Evolutionary conservation across 2,113 vertebrate genomes (phyloP).

Genomic region (Chelonoidis abingdonii): DNA sequence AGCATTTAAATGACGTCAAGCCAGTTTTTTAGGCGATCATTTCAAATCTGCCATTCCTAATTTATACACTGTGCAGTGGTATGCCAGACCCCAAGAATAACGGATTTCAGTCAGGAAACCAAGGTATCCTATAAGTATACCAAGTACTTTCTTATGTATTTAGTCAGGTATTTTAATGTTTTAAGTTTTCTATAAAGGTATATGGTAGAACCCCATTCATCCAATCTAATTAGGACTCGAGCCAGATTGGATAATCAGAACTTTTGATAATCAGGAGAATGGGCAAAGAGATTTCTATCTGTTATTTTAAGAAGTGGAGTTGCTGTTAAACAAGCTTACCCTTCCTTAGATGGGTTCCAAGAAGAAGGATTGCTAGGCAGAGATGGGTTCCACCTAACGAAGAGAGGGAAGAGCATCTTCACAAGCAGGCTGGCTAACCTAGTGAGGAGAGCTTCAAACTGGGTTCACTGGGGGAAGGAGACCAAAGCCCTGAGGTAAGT

Average conservation of each 20-base stretch:
- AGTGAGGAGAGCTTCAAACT: no score
- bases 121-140: not conserved
- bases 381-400: no score
- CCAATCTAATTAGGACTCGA: not conserved
- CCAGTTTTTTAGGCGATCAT: slow-evolving; percentile 19
- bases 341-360: no score
- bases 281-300: not conserved
- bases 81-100: not conserved
- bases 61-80: not conserved
- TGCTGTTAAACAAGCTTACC: no score
- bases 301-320: not conserved
- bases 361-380: no score
- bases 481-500: no score
- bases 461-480: no score
- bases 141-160: slow-evolving; percentile 7
- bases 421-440: no score
- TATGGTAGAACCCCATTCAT: not conserved
- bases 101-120: not conserved
- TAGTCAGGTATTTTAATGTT: not conserved
- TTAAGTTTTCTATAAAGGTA: not conserved
- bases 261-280: not conserved
- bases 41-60: not conserved
- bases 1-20: slow-evolving; percentile 18
- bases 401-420: no score
- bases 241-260: not conserved